Percentiles rank a stretch among this genome's conserved stretches.
Conservation (phyloP, 1,140 invertebrate species). For the Gryllus bimaculatus region DNA sequence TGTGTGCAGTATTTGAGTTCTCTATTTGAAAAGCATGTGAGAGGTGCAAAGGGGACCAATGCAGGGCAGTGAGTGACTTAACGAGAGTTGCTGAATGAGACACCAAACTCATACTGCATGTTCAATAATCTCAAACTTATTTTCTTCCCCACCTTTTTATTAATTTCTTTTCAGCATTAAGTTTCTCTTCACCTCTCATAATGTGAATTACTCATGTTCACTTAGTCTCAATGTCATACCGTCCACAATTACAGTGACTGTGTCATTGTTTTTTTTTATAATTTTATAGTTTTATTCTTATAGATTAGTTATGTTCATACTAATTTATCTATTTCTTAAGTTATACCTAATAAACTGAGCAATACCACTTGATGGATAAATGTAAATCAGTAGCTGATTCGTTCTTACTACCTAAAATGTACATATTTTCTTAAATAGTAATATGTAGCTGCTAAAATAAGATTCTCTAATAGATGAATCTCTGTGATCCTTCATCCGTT, state of each 20-base stretch:
- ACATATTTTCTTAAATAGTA: neutral
- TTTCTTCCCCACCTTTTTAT: neutral
- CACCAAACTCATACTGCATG: neutral
- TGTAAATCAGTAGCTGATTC: neutral
- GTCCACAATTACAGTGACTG: conserved; percentile 13
- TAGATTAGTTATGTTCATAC: conserved; percentile 1
- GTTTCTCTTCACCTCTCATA: conserved; percentile 7
- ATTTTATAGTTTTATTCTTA: conserved; percentile 8
- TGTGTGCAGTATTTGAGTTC: neutral
- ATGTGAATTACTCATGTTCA: neutral
- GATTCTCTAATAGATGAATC: conserved; percentile 1
- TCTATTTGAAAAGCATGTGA: neutral
- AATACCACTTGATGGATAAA: neutral
- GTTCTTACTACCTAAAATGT: neutral
- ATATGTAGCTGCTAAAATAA: neutral
- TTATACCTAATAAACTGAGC: neutral
- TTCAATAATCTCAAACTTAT: neutral
- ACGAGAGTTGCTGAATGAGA: neutral
- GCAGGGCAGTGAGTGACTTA: neutral
- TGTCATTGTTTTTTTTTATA: conserved; percentile 13
- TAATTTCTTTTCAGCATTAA: neutral
- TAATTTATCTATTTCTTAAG: neutral
- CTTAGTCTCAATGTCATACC: conserved; percentile 14
- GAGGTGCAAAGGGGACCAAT: neutral
- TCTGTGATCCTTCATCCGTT: neutral